These are phyloP conservation scores for Ageneiosus marmoratus DNA, from an alignment of 2,113 vertebrate species.

Conservation along the genomic window DNA sequence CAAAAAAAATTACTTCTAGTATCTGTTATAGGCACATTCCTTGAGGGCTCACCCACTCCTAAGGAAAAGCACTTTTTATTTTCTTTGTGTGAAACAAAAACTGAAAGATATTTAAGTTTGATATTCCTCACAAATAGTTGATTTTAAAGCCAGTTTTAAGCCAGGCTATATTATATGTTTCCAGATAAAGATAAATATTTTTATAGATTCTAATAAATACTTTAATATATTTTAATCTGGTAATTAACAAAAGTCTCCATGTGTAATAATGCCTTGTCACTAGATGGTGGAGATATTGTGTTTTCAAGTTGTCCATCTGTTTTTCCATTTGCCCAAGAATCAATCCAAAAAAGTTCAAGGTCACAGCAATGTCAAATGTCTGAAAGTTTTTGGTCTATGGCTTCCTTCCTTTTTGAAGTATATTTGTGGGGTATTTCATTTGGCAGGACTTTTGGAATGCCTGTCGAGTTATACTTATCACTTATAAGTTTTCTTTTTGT, in stretches of 20 bases:
- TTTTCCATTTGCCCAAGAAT: background rate
- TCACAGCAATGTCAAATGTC: background rate
- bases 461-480: background rate
- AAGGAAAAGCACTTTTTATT: slow-evolving; percentile 15
- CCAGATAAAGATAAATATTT: background rate
- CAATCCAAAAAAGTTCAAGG: background rate
- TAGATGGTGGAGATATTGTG: background rate
- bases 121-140: background rate
- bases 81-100: slow-evolving; percentile 17
- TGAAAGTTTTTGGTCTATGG: background rate
- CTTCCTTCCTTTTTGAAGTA: background rate
- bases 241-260: background rate
- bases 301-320: background rate
- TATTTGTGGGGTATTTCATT: background rate
- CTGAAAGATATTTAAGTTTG: slow-evolving; percentile 35
- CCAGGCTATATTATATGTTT: slow-evolving; percentile 20
- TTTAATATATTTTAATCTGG: background rate
- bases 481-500: background rate
- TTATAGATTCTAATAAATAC: no score
- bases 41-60: slow-evolving; percentile 28
- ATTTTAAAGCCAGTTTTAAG: slow-evolving; percentile 19
- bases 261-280: background rate
- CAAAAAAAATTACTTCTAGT: slow-evolving; percentile 27
- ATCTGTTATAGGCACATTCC: slow-evolving; percentile 1
- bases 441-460: background rate